Conservation (phyloP, 2,888 invertebrate genomes). For the Saturnia japonica region DNA sequence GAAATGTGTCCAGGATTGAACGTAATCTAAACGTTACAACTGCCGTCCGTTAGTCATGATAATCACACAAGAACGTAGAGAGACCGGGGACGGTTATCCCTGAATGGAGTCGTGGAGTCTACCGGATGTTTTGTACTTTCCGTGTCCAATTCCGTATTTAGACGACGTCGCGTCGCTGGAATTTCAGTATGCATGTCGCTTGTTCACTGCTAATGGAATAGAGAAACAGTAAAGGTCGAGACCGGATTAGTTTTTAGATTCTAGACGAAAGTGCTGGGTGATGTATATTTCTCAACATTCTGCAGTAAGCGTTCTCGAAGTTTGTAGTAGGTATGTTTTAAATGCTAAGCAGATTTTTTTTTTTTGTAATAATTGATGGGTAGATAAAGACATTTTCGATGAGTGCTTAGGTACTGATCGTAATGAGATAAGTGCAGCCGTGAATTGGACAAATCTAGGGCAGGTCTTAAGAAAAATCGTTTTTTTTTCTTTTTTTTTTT, state of each 20-base stretch:
- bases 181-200: not conserved
- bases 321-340: not conserved
- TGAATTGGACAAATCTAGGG: too few species aligned
- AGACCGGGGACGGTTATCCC: not conserved
- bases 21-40: not conserved
- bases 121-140: conserved; percentile 8
- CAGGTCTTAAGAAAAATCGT: not conserved
- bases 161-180: not conserved
- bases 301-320: not conserved
- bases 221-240: not conserved
- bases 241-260: not conserved
- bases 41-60: not conserved
- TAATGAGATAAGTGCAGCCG: too few species aligned
- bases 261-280: not conserved
- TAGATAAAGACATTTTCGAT: too few species aligned
- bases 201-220: not conserved
- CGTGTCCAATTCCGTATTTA: not conserved
- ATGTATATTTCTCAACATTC: not conserved
- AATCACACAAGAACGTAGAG: not conserved
- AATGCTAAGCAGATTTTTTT: not conserved
- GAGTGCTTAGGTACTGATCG: too few species aligned
- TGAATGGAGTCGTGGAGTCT: conserved; percentile 8
- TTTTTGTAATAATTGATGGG: too few species aligned
- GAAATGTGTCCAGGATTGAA: not conserved
- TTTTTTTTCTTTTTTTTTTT: too few species aligned